Conservation (phyloP, 2,113 vertebrate species). For the Psephotus haematonotus region DNA sequence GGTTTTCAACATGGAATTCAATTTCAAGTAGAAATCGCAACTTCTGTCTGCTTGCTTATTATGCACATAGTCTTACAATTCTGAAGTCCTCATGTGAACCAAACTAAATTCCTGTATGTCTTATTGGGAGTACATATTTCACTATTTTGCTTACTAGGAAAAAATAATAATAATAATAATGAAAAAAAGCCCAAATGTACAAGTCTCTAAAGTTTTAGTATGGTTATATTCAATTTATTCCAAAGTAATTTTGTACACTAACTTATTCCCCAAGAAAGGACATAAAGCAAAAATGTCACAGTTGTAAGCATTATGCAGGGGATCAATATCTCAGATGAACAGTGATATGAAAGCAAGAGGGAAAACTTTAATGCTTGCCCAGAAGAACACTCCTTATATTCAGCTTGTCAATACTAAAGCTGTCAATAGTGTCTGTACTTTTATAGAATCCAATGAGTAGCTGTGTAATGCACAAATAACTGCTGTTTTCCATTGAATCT, state of each 20-base stretch:
- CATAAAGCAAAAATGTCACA: constrained; percentile 4
- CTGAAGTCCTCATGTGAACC: not conserved
- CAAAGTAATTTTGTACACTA: not conserved
- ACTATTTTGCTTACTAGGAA: not conserved
- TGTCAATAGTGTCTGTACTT: not conserved
- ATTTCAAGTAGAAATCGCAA: not conserved
- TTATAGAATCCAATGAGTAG: not conserved
- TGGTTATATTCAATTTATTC: not conserved
- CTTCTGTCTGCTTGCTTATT: not conserved
- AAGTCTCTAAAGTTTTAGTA: not conserved
- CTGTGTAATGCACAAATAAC: not conserved
- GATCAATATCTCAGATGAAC: not conserved
- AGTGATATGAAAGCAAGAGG: not conserved
- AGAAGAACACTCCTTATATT: not conserved
- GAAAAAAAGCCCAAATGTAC: not conserved
- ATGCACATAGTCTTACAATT: not conserved
- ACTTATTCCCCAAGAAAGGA: not conserved
- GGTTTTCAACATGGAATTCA: not conserved
- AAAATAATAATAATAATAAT: no score
- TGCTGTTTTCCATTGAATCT: not conserved
- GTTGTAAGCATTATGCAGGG: not conserved
- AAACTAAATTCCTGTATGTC: not conserved
- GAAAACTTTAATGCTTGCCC: not conserved
- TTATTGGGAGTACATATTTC: not conserved
- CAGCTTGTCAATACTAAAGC: not conserved